Percentiles rank a stretch among this genome's conserved stretches.
These are phyloP conservation scores for Dendrolimus pini DNA, from an alignment of 2,888 invertebrate species.

Conservation along the genomic window DNA sequence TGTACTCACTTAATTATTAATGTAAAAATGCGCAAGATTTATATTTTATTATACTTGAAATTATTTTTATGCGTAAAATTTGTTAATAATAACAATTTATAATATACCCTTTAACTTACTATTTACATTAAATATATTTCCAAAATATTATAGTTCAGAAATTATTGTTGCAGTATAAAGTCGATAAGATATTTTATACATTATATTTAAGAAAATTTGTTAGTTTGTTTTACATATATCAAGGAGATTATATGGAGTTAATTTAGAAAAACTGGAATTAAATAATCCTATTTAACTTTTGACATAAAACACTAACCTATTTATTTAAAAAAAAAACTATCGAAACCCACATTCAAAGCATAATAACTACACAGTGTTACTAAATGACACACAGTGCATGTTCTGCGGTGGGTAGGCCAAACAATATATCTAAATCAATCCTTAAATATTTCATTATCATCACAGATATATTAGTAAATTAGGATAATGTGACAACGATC, in stretches of 20 bases:
- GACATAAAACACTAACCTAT: not conserved
- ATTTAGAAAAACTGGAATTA: not conserved
- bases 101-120: slow-evolving; percentile 40
- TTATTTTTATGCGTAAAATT: slow-evolving; percentile 40
- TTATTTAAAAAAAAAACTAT: not conserved
- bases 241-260: not conserved
- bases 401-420: slow-evolving; percentile 57
- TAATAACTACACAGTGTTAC: not conserved
- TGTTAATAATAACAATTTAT: slow-evolving; percentile 56
- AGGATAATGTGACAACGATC: slow-evolving; percentile 57
- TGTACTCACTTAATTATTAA: not conserved
- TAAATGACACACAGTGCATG: not conserved
- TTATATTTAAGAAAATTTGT: not conserved
- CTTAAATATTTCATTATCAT: slow-evolving; percentile 59
- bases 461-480: slow-evolving; percentile 68
- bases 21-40: not conserved
- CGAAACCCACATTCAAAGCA: not conserved
- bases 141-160: slow-evolving; percentile 53
- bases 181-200: not conserved
- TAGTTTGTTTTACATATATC: not conserved
- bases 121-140: slow-evolving; percentile 63
- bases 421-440: slow-evolving; percentile 35
- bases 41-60: not conserved
- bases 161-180: slow-evolving; percentile 13
- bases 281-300: not conserved